phyloP scores from a whole-genome alignment of 2,888 invertebrate species.

The Blastobasis adustella region DNA sequence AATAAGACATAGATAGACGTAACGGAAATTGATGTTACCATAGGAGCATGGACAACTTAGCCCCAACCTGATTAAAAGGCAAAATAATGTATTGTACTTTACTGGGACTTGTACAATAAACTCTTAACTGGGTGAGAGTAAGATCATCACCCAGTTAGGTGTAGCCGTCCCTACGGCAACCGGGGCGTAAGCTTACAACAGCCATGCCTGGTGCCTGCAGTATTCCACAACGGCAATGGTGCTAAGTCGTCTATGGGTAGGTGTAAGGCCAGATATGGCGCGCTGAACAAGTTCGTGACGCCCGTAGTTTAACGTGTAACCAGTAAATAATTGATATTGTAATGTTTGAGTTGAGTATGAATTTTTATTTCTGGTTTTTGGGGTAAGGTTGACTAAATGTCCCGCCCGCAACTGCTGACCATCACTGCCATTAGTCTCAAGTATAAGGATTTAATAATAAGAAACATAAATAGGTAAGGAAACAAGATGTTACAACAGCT shows the following conservation, averaged over 20 bases:
- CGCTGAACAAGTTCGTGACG: conserved; percentile 17
- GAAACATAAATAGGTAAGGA: conserved; percentile 31
- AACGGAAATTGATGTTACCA: conserved; percentile 16
- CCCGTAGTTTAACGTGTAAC: conserved; percentile 22
- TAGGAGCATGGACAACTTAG: conserved; percentile 24
- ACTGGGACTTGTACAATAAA: no score
- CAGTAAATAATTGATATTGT: conserved; percentile 21
- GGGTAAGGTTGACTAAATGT: conserved; percentile 42
- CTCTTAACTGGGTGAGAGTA: no score
- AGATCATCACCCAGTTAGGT: no score
- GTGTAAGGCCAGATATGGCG: conserved; percentile 8
- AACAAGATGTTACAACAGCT: conserved; percentile 24
- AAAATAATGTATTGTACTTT: no score
- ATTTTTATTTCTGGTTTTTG: conserved; percentile 39
- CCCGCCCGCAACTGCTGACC: conserved; percentile 61
- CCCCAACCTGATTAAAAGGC: not conserved
- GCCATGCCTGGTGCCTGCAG: no score
- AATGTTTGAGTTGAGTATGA: conserved; percentile 39
- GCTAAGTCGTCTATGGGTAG: no score
- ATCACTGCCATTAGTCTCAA: conserved; percentile 64
- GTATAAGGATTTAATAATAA: conserved; percentile 40
- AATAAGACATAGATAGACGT: conserved; percentile 19
- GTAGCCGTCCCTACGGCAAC: no score
- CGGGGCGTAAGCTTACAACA: no score
- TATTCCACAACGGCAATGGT: no score